Base-by-base conservation (phyloP, 2,888 invertebrate genomes). In the Heliconius ethilla region DNA sequence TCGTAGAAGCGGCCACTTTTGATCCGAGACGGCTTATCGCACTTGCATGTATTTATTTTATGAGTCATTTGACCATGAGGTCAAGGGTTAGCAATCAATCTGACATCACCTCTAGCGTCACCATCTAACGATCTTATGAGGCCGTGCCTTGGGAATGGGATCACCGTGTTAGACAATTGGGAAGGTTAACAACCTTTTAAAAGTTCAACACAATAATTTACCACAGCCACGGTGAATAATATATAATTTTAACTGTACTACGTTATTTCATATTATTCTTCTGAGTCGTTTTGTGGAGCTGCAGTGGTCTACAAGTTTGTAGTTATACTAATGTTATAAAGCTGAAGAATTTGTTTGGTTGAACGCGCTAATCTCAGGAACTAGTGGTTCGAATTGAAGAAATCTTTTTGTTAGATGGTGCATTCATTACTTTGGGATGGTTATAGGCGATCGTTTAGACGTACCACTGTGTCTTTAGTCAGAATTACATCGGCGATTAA, bases 81-180 rank as follows among this genome's bases (percentile, higher is more conserved):
- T 82, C 83, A 82, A 78, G 81, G 82, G 83, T 82, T 81, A 83
- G 75, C 77, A 80, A 76, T 70, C 79, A 79, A 79, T 75, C 80
- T 84, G 83, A 83, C 83, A 83, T 83, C 83, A 83, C 67, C 70
- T 59, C 40, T 25, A 75, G 78, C 81, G 79, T 82, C 82, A 81
- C 79, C 74, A 78, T 51, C 69, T 80, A 77, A 78, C 66, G 67
- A 79, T 75, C 73, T 80, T 80, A 79, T 78, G 70, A 79, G 82
- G 81, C 70, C 79, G 75, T 66, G 63, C 66, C 66, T 79, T 78
- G 66, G 67, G 76, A 82, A 79, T 82, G 69, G 75, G 80, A 75
- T 78, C 80, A 78, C 66, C 40, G 77, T 77, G 77, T 74, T 51
- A 65, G 72, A 67, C 76, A 81, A 81, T 81, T 78, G 65, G 37